Evolutionary conservation across 2,113 vertebrate species (phyloP).

Genomic region (Clarias batrachus): DNA sequence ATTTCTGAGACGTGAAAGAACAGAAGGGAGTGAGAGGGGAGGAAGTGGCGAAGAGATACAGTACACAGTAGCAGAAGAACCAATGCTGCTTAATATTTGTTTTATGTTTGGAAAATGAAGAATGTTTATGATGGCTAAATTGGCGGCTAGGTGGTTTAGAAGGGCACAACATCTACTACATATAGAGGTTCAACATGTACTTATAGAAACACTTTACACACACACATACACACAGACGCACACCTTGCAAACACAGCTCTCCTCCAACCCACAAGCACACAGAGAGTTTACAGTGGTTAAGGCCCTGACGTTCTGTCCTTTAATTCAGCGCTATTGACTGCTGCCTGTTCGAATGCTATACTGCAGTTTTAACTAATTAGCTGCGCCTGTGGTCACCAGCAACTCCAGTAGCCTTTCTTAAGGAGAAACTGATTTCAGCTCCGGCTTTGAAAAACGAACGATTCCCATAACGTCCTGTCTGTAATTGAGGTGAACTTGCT

Average conservation of each 20-base stretch:
- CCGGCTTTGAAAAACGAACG: constrained; percentile 57
- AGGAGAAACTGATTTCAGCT: constrained; percentile 65
- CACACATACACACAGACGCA: constrained; percentile 35
- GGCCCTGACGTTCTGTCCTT: constrained; percentile 60
- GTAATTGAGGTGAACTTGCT: constrained; percentile 65
- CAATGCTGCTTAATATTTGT: constrained; percentile 71
- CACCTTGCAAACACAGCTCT: constrained; percentile 58
- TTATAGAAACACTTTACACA: constrained; percentile 8
- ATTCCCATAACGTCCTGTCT: constrained; percentile 60
- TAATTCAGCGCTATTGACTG: constrained; percentile 58
- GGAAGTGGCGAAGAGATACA: constrained; percentile 55
- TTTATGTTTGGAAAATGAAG: constrained; percentile 55
- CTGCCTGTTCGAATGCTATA: constrained; percentile 23
- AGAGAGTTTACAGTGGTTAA: constrained; percentile 50
- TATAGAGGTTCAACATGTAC: neutral
- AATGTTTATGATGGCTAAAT: constrained; percentile 2
- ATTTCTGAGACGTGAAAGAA: constrained; percentile 79
- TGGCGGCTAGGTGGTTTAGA: neutral
- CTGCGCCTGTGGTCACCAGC: constrained; percentile 59
- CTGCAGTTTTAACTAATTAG: constrained; percentile 60
- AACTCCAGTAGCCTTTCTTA: constrained; percentile 53
- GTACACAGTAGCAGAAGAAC: constrained; percentile 76
- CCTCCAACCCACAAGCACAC: constrained; percentile 46
- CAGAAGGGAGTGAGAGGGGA: constrained; percentile 64
- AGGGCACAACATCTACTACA: neutral